Evolutionary conservation across 2,888 invertebrate species (phyloP).

Genomic region (Cantharis lateralis): DNA sequence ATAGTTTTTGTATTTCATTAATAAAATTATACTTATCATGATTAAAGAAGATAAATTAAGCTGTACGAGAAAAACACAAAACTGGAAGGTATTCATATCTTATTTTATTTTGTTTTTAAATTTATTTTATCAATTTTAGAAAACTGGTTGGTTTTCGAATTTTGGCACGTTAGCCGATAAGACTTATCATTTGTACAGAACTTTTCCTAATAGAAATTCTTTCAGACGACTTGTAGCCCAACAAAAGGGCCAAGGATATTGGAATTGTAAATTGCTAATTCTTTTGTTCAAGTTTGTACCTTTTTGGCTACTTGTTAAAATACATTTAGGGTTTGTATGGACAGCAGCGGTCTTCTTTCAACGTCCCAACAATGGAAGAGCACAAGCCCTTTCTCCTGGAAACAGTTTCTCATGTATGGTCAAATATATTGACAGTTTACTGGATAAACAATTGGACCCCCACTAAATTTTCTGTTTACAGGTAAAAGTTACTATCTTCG

Average conservation of each 20-base stretch:
- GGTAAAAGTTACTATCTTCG: background rate
- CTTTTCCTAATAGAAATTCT: background rate
- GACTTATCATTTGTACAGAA: background rate
- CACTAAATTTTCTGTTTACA: slow-evolving; percentile 7
- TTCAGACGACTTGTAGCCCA: background rate
- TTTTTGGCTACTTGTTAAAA: background rate
- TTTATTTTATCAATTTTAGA: background rate
- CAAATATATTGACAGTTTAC: slow-evolving; percentile 10
- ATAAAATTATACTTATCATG: background rate
- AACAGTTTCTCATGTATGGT: slow-evolving; percentile 7
- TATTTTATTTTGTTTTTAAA: too few relatives aligned
- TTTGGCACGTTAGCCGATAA: background rate
- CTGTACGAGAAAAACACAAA: background rate
- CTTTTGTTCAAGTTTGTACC: background rate
- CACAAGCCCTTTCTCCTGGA: slow-evolving; percentile 12
- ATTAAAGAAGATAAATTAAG: background rate
- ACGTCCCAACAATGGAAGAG: background rate
- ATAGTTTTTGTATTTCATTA: background rate
- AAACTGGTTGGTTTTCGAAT: background rate
- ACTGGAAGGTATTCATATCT: background rate
- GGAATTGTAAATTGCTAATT: background rate
- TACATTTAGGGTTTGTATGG: background rate
- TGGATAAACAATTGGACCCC: slow-evolving; percentile 1
- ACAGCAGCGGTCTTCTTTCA: background rate
- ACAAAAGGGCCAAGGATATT: background rate